phyloP scores from a whole-genome alignment of 2,797 vertebrate species.

The Acanthurus leucopareius region DNA sequence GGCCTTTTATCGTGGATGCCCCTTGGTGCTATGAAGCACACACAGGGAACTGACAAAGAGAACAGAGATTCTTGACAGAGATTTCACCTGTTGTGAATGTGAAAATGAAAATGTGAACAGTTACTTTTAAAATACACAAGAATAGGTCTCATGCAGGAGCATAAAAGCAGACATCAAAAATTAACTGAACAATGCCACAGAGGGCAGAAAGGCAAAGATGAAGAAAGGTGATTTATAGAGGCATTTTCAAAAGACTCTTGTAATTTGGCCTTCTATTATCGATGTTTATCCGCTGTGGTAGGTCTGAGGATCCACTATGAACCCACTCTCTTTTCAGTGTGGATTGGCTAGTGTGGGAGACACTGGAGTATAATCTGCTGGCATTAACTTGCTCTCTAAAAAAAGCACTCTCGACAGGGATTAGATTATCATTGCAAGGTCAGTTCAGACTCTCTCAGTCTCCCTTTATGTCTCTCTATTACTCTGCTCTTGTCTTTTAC shows the following conservation, averaged over 20 bases:
- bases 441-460: conserved; percentile 81
- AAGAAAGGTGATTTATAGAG: conserved; percentile 8
- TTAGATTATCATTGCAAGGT: conserved; percentile 90
- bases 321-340: conserved; percentile 69
- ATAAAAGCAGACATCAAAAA: conserved; percentile 21
- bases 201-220: conserved; percentile 24
- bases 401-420: conserved; percentile 89
- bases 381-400: conserved; percentile 91
- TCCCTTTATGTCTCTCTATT: conserved; percentile 74
- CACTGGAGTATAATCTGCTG: conserved; percentile 87
- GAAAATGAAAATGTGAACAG: conserved; percentile 14
- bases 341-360: conserved; percentile 85
- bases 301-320: conserved; percentile 48
- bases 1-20: conserved; percentile 78
- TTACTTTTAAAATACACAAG: conserved; percentile 6
- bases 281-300: conserved; percentile 28
- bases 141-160: not conserved
- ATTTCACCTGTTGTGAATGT: conserved; percentile 40
- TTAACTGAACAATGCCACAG: not conserved
- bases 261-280: not conserved
- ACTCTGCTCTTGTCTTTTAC: conserved; percentile 62
- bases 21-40: conserved; percentile 54
- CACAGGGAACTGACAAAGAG: conserved; percentile 36
- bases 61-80: conserved; percentile 19
- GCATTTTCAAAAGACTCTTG: conserved; percentile 15